Conservation (phyloP, 2,113 vertebrate species). For the Daubentonia madagascariensis region DNA sequence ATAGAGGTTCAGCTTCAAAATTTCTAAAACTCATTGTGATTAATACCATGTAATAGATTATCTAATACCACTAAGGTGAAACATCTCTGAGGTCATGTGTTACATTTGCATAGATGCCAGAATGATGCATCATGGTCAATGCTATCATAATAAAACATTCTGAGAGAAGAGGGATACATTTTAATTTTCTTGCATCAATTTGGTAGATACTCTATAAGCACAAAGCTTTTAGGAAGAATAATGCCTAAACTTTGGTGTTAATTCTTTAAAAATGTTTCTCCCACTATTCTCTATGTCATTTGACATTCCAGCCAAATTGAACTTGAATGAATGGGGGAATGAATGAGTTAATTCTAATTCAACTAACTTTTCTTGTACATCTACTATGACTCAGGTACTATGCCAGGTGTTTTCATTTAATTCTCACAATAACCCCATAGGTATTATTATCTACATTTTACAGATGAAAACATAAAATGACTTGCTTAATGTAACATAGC, state of each 20-base stretch:
- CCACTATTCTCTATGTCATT: not conserved
- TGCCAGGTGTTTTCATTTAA: not conserved
- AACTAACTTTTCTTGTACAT: not conserved
- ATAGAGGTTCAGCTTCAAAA: not conserved
- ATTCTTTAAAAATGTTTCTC: not conserved
- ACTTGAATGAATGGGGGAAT: not conserved
- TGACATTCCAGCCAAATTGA: not conserved
- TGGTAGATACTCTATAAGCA: not conserved
- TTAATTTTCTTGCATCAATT: not conserved
- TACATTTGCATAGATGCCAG: not conserved
- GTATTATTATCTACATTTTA: not conserved
- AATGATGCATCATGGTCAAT: not conserved
- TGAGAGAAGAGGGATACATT: not conserved
- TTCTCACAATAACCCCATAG: not conserved
- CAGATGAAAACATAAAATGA: not conserved
- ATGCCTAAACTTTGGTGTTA: not conserved
- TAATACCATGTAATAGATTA: not conserved
- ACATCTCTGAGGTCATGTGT: not conserved
- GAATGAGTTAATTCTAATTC: not conserved
- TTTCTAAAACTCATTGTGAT: not conserved
- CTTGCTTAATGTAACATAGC: not conserved
- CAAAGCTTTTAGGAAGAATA: slow-evolving; percentile 15
- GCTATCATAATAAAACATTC: not conserved
- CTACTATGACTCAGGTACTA: not conserved
- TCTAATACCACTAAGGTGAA: not conserved